Evolutionary conservation across 2,888 invertebrate species (phyloP).

Genomic region (Papilio demoleus): DNA sequence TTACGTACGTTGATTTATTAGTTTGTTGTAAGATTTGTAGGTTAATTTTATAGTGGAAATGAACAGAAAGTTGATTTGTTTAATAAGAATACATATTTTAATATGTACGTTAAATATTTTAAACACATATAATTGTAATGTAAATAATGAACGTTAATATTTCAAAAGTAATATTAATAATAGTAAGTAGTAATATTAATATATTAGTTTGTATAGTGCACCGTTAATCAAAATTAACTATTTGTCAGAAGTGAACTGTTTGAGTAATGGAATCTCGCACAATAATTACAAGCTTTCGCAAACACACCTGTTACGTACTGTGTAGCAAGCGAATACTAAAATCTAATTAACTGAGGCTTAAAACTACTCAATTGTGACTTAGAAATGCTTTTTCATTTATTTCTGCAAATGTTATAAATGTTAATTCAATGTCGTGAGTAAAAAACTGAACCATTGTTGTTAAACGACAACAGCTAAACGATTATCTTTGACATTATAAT

Average conservation of each 20-base stretch:
- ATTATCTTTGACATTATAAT: too few relatives aligned
- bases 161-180: not conserved
- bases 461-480: too few relatives aligned
- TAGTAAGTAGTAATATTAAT: too few relatives aligned
- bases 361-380: constrained; percentile 47
- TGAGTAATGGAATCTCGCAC: constrained; percentile 22
- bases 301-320: constrained; percentile 43
- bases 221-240: constrained; percentile 28
- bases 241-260: constrained; percentile 19
- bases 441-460: too few relatives aligned
- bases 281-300: constrained; percentile 29
- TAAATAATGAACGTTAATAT: not conserved
- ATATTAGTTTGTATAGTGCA: not conserved
- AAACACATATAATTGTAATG: not conserved
- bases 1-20: not conserved
- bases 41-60: too few relatives aligned
- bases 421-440: too few relatives aligned
- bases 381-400: too few relatives aligned
- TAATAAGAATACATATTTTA: too few relatives aligned
- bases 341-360: constrained; percentile 70
- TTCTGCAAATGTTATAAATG: too few relatives aligned
- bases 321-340: constrained; percentile 73
- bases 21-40: too few relatives aligned
- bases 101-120: too few relatives aligned
- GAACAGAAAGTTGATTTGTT: too few relatives aligned